These are phyloP conservation scores for Baryphthengus martii DNA, from an alignment of 2,113 vertebrate genomes.

Conservation along the genomic window DNA sequence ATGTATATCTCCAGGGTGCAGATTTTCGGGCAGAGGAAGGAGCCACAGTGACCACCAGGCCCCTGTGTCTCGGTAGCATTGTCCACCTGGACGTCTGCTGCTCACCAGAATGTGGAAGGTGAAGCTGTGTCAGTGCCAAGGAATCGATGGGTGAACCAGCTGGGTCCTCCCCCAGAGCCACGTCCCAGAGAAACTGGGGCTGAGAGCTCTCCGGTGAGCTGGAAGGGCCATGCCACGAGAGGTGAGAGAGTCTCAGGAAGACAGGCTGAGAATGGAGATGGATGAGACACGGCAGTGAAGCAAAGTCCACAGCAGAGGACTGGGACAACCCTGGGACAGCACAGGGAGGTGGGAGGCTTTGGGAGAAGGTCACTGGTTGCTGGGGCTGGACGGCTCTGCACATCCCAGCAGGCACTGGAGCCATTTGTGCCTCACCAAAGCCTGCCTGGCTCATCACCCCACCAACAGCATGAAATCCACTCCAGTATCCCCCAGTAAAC, in stretches of 20 bases:
- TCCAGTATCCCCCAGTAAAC: background rate
- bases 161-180: background rate
- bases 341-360: background rate
- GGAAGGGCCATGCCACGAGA: accelerated
- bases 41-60: accelerated
- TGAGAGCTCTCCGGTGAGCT: background rate
- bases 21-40: background rate
- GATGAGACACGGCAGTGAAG: accelerated
- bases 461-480: background rate
- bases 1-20: accelerated
- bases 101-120: background rate
- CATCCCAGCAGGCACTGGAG: background rate
- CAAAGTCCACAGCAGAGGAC: accelerated
- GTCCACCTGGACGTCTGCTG: accelerated
- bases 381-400: background rate
- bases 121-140: background rate
- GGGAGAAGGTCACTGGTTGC: background rate
- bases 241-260: background rate
- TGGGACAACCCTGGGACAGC: background rate
- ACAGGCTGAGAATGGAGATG: accelerated
- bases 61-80: background rate
- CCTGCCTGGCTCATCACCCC: background rate
- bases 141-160: background rate
- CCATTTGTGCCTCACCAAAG: accelerated
- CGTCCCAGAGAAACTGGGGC: background rate